Conservation (phyloP, 2,797 vertebrate species). For the Phoebastria nigripes region DNA sequence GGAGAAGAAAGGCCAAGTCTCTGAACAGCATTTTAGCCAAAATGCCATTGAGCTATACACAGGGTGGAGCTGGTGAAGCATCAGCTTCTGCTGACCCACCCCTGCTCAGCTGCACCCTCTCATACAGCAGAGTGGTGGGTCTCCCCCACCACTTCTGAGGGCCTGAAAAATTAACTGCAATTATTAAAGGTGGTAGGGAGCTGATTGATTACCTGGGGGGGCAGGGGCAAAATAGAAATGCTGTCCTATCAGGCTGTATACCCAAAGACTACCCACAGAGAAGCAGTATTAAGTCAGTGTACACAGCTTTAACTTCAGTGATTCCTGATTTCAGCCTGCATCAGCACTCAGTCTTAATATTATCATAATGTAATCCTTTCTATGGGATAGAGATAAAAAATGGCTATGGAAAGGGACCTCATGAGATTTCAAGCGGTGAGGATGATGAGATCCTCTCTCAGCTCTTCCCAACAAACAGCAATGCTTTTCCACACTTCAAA, state of each 20-base stretch:
- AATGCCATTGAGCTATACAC: background rate
- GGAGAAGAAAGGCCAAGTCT: background rate
- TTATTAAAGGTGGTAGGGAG: background rate
- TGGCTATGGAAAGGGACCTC: background rate
- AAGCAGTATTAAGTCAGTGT: background rate
- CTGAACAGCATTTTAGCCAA: background rate
- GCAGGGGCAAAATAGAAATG: background rate
- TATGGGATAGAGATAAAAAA: background rate
- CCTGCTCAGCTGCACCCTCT: background rate
- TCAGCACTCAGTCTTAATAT: background rate
- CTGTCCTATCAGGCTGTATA: background rate
- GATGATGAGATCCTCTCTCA: background rate
- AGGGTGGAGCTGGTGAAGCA: background rate
- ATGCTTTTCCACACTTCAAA: background rate
- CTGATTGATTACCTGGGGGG: background rate
- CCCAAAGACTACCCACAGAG: background rate
- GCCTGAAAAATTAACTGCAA: background rate
- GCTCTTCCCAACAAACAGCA: background rate
- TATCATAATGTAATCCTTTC: background rate
- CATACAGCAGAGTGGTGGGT: background rate
- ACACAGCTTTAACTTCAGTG: background rate
- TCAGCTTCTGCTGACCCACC: background rate
- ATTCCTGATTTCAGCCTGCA: background rate
- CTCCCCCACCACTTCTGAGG: background rate
- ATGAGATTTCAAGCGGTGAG: background rate